These are phyloP conservation scores for Lemur catta DNA, from an alignment of 2,797 vertebrate species.

Conservation along the genomic window DNA sequence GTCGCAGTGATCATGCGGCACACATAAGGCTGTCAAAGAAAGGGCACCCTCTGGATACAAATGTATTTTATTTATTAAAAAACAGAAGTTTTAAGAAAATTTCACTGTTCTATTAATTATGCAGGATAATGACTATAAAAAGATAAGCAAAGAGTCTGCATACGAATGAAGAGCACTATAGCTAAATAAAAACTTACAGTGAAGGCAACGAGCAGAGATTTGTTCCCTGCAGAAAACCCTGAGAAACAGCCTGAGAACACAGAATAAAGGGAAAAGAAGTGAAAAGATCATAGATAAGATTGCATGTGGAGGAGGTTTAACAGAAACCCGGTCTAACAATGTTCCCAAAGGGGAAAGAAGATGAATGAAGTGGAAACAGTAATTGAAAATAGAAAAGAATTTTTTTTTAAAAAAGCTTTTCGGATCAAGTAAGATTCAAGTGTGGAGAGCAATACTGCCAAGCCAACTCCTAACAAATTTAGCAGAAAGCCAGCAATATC, in stretches of 20 bases:
- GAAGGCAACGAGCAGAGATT: not conserved
- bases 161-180: not conserved
- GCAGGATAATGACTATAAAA: not conserved
- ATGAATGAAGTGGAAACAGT: not conserved
- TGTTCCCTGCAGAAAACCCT: not conserved
- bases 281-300: not conserved
- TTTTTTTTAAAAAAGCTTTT: not conserved
- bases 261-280: not conserved
- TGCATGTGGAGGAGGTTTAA: not conserved
- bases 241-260: not conserved
- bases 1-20: fast-evolving
- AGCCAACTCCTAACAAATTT: not conserved
- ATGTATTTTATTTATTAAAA: not conserved
- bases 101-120: not conserved
- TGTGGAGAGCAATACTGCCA: not conserved
- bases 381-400: not conserved
- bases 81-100: not conserved
- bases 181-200: not conserved
- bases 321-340: not conserved
- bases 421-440: not conserved
- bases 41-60: not conserved
- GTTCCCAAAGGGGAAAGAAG: not conserved
- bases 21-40: not conserved
- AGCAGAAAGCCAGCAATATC: not conserved
- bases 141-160: not conserved